Base-by-base conservation (phyloP, 2,113 vertebrate species). In the Nannospalax galili region DNA sequence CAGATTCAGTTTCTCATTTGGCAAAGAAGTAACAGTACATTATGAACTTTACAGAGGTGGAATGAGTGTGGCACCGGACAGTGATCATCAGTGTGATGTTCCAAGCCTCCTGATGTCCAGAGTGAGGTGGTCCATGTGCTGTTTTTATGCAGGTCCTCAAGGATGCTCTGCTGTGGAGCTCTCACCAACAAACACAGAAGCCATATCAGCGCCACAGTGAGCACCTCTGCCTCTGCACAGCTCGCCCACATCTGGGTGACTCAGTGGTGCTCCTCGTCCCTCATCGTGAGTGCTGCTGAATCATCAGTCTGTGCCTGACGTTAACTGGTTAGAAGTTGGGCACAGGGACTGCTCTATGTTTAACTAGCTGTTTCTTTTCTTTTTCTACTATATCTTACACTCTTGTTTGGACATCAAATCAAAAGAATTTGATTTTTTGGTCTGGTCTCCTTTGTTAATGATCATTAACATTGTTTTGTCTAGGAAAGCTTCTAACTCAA, bases 71-170 rank as follows among this genome's bases (percentile, higher is more conserved):
- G 16, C 24, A 4, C 0, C 0, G 60, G 32, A 22, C 14, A 16
- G 0, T 3, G 40, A 15, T 17, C 17, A 6, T 17, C 15, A 10
- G 14, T 0, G 11, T 16, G 6, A 35, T 8, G 20, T 85, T 45
- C 30, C 20, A 45, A 12, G 67, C 48, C 56, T 75, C 32, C 3
- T 24, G 62, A 37, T 17, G 62, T 64, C 4, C 11, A 93, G 65
- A 65, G n/a, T 42, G 20, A 11, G 15, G 17, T 14, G 84, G 20
- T 17, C 16, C 16, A 42, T 26, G 20, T 0, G 3, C 26, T 28
- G 5, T 3, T 37, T 30, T 11, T 19, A 1, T 17, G 26, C 10
- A 56, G 24, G n/a, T 64, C n/a, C 42, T 48, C 58, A 9, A 7
- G 62, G 10, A 40, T 64, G 45, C 75, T 92, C 56, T 10, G 67